These are phyloP conservation scores for Graphium colonna DNA, from an alignment of 2,888 invertebrate genomes.

Conservation along the genomic window DNA sequence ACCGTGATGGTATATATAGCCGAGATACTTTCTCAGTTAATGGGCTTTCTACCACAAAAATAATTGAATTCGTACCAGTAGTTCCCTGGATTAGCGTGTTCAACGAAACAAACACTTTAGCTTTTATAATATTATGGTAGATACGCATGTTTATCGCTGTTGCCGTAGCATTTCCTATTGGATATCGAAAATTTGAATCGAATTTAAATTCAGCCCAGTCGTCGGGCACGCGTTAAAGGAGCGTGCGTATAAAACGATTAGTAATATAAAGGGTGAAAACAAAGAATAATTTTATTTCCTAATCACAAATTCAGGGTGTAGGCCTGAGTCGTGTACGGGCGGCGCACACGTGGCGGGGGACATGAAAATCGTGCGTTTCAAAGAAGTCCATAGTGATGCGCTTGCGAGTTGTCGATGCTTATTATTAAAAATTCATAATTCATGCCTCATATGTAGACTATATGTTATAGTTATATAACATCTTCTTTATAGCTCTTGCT, in stretches of 20 bases:
- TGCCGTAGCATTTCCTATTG: conserved; percentile 19
- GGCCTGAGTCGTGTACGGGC: conserved; percentile 65
- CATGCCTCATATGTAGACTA: no score
- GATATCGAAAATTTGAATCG: conserved; percentile 46
- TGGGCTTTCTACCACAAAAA: no score
- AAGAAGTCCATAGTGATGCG: conserved; percentile 46
- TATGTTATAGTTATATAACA: no score
- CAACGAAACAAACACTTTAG: no score
- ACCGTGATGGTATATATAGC: no score
- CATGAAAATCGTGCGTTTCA: conserved; percentile 73
- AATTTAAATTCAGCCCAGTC: conserved; percentile 59
- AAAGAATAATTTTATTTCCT: conserved; percentile 66
- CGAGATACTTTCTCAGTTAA: no score
- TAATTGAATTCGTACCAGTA: no score
- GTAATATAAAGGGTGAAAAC: conserved; percentile 69
- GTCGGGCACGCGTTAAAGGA: conserved; percentile 57
- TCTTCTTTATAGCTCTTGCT: no score
- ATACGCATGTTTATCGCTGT: no score
- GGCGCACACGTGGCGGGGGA: conserved; percentile 71
- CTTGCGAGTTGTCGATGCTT: conserved; percentile 23
- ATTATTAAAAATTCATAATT: no score
- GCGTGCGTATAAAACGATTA: conserved; percentile 68
- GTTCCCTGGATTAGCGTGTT: no score
- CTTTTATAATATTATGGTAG: no score
- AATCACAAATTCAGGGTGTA: conserved; percentile 70